Evolutionary conservation across 2,113 vertebrate genomes (phyloP).

Genomic region (Gracilinanus agilis): DNA sequence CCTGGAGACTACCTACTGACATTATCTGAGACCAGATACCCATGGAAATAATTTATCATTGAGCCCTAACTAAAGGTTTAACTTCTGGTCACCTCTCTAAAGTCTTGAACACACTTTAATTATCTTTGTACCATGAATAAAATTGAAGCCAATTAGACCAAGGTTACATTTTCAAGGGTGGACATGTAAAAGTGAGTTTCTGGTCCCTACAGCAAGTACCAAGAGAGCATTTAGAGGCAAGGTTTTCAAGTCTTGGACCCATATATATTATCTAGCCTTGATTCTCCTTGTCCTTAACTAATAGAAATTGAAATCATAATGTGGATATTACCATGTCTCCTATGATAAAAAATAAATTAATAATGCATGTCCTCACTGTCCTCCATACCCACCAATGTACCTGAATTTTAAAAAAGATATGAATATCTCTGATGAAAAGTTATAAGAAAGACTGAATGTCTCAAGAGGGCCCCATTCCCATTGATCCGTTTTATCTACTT

Average conservation of each 20-base stretch:
- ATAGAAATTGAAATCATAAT: conserved; percentile 71
- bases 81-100: conserved; percentile 67
- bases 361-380: conserved; percentile 57
- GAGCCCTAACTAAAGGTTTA: conserved; percentile 68
- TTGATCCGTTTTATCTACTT: not conserved
- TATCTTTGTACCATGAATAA: conserved; percentile 63
- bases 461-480: not conserved
- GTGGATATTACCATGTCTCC: conserved; percentile 60
- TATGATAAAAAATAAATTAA: conserved; percentile 62
- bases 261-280: conserved; percentile 59
- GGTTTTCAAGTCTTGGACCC: conserved; percentile 46
- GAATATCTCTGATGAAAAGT: not conserved
- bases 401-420: conserved; percentile 41
- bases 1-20: conserved; percentile 18
- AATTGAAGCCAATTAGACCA: conserved; percentile 65
- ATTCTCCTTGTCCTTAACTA: conserved; percentile 70
- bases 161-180: conserved; percentile 73
- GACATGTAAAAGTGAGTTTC: conserved; percentile 33
- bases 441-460: not conserved
- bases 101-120: conserved; percentile 66
- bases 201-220: conserved; percentile 52
- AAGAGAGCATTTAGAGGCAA: conserved; percentile 66
- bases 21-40: conserved; percentile 62
- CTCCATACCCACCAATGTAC: conserved; percentile 51
- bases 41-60: conserved; percentile 55